Evolutionary conservation across 2,113 vertebrate genomes (phyloP), one percentile per base, ranked within the genome.

Genomic region (Ploceus nigricollis): DNA sequence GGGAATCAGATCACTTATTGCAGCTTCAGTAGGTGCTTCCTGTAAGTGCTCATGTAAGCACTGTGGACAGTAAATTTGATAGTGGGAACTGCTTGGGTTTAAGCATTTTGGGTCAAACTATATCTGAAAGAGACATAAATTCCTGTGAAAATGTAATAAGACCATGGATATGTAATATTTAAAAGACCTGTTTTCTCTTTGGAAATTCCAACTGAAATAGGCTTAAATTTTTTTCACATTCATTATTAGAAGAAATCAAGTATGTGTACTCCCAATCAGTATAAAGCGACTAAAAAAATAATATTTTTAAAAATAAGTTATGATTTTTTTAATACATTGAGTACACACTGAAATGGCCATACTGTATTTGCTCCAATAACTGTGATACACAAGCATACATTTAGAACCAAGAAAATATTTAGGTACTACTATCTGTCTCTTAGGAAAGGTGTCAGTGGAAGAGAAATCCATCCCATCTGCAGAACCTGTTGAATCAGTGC

Each of bases 381-480:
- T 31, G 79, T n/a, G 69, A 27, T 87, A 54, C 23, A 33, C 30
- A 50, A 76, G 33, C n/a, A 42, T 37, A 70, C 15, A 20, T 63
- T 93, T 83, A 64, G 45, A 68, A 68, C 13, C 15, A 71, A 45
- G 24, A 44, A 87, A 76, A 72, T 63, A 54, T 12, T 44, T 76
- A 60, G 37, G 23, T 65, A 10, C 37, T 80, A 3, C 33, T 76
- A 9, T 66, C 66, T 54, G 33, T 82, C n/a, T 91, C 64, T n/a
- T 80, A 99, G 99, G 97, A 42, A 98, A 98, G 92, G 69, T 35
- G 7, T 72, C 72, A 45, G 6, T 12, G 39, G 6, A 57, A 79
- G 98, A 98, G 92, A 98, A 68, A 60, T 92, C 56, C 0, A 28
- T 98, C 23, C 79, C 89, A 13, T 97, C 98, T 17, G 88, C 96